These are phyloP conservation scores for Apotomis turbidana DNA, from an alignment of 2,888 invertebrate genomes.

Conservation along the genomic window DNA sequence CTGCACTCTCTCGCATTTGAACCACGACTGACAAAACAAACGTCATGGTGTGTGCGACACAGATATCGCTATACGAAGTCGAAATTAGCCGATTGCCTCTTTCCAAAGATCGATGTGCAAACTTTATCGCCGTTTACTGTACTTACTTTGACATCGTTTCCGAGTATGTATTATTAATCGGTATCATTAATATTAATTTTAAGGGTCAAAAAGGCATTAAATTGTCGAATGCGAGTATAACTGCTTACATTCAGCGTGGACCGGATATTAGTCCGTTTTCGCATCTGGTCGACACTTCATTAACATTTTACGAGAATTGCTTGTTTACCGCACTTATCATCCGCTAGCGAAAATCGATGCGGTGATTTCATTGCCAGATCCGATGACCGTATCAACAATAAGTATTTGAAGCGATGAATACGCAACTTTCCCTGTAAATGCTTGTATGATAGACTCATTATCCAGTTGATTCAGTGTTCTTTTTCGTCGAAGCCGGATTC, in stretches of 20 bases:
- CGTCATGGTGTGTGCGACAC: no score
- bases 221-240: not conserved
- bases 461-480: no score
- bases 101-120: no score
- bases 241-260: not conserved
- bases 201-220: not conserved
- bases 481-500: not conserved
- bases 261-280: slow-evolving; percentile 1
- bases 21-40: no score
- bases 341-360: slow-evolving; percentile 29
- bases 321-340: slow-evolving; percentile 31
- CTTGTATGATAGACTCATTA: not conserved
- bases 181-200: not conserved
- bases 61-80: no score
- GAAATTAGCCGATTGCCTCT: no score
- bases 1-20: no score
- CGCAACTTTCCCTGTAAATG: not conserved
- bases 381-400: slow-evolving; percentile 19
- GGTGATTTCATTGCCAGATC: slow-evolving; percentile 35
- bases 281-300: not conserved
- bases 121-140: no score
- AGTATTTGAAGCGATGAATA: slow-evolving; percentile 19
- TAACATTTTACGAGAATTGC: slow-evolving; percentile 19
- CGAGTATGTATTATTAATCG: not conserved
- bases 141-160: no score